Evolutionary conservation across 1,140 invertebrate genomes (phyloP).

Genomic region (Centruroides sculpturatus): DNA sequence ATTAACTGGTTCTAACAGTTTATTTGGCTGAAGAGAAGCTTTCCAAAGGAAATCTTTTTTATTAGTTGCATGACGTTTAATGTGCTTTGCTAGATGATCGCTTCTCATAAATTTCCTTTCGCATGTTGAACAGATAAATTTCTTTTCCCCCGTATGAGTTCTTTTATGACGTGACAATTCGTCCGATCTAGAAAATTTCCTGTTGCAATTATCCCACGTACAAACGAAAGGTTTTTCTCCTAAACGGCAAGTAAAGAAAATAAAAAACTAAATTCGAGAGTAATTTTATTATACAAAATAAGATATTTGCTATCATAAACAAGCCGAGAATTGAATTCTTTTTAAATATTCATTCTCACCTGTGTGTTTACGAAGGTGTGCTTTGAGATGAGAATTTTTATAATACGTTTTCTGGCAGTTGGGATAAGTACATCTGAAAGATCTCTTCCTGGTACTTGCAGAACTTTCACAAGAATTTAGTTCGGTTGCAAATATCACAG

Average conservation of each 20-base stretch:
- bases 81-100: constrained; percentile 80
- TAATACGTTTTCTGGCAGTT: constrained; percentile 55
- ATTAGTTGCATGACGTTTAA: constrained; percentile 52
- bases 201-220: constrained; percentile 72
- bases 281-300: background rate
- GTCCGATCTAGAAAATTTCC: constrained; percentile 83
- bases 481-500: constrained; percentile 10
- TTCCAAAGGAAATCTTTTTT: no score
- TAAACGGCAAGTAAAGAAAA: constrained; percentile 13
- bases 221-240: constrained; percentile 81
- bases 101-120: constrained; percentile 85
- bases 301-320: background rate
- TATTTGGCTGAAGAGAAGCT: no score
- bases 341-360: constrained; percentile 34
- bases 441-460: constrained; percentile 31
- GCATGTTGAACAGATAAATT: constrained; percentile 77
- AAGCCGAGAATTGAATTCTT: no score
- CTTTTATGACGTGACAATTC: constrained; percentile 86
- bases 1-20: no score
- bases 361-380: constrained; percentile 47
- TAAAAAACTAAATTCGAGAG: background rate
- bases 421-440: constrained; percentile 56
- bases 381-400: constrained; percentile 55
- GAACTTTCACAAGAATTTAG: background rate
- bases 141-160: constrained; percentile 90